Percentiles rank a stretch among this genome's conserved stretches.
Conservation (phyloP, 2,113 vertebrate genomes). For the Neolamprologus devosi region DNA sequence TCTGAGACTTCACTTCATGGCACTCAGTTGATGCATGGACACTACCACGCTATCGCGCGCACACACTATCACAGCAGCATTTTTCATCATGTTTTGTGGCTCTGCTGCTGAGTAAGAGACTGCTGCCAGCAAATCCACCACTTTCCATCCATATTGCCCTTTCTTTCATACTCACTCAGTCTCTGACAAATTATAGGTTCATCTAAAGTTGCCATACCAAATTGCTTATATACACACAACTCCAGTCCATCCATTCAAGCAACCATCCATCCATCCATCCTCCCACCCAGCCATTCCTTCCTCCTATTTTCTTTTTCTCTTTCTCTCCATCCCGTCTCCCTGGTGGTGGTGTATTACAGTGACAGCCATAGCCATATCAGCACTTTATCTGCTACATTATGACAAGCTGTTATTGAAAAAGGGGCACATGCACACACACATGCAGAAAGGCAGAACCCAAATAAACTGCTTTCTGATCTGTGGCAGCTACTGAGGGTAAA, state of each 20-base stretch:
- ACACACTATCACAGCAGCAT: constrained; percentile 14
- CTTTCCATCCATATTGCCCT: constrained; percentile 39
- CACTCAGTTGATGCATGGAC: not conserved
- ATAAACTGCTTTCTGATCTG: constrained; percentile 4
- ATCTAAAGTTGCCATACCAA: constrained; percentile 37
- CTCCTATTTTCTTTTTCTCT: not conserved
- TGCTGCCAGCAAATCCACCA: constrained; percentile 43
- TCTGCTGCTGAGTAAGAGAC: constrained; percentile 58
- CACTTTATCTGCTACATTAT: constrained; percentile 52
- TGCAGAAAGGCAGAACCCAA: not conserved
- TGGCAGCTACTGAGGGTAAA: not conserved
- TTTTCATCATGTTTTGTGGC: constrained; percentile 51
- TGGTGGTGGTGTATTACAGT: constrained; percentile 18
- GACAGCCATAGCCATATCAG: constrained; percentile 46
- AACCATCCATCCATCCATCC: not conserved
- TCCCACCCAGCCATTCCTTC: not conserved
- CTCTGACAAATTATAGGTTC: constrained; percentile 55
- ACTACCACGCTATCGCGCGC: not conserved
- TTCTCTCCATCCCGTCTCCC: constrained; percentile 16
- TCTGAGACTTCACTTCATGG: not conserved
- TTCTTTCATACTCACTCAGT: constrained; percentile 44
- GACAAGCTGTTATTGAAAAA: constrained; percentile 20
- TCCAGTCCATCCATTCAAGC: constrained; percentile 7
- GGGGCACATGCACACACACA: not conserved
- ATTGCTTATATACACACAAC: constrained; percentile 29